phyloP scores from a whole-genome alignment of 1,140 invertebrate genomes.

The Glossosoma conforme region DNA sequence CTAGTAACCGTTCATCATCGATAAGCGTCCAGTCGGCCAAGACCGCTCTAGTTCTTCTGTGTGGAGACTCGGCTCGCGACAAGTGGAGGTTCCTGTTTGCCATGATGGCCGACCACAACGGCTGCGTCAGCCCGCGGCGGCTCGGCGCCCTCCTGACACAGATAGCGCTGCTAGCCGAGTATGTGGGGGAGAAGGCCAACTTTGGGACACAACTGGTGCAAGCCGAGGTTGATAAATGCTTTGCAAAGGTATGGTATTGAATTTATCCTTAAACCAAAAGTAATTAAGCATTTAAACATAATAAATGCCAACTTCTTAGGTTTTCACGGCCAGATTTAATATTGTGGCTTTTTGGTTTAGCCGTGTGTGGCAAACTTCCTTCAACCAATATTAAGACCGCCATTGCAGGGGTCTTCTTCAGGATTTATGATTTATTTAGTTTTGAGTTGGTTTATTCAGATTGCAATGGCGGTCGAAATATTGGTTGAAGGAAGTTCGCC shows the following conservation, averaged over 20 bases:
- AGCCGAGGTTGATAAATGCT: constrained; percentile 56
- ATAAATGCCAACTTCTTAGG: too few relatives aligned
- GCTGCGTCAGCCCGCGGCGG: constrained; percentile 54
- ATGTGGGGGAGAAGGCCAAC: constrained; percentile 52
- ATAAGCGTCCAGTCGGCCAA: constrained; percentile 55
- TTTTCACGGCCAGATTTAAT: too few relatives aligned
- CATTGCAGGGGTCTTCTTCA: too few relatives aligned
- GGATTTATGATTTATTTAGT: too few relatives aligned
- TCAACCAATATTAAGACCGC: too few relatives aligned
- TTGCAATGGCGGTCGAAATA: too few relatives aligned
- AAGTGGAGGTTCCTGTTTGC: constrained; percentile 62
- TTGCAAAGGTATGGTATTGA: constrained; percentile 49
- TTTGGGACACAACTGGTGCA: constrained; percentile 51
- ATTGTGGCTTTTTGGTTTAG: too few relatives aligned
- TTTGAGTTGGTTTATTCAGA: too few relatives aligned
- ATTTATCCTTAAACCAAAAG: background rate
- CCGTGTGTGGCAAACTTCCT: too few relatives aligned
- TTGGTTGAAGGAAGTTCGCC: too few relatives aligned
- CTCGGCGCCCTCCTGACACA: constrained; percentile 53
- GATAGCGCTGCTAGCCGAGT: constrained; percentile 51
- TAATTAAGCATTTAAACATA: too few relatives aligned
- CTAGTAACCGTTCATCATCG: constrained; percentile 21
- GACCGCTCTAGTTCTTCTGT: constrained; percentile 56
- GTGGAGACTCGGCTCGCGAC: constrained; percentile 53
- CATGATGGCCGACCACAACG: constrained; percentile 61